Percentiles rank a stretch among this genome's conserved stretches.
Conservation (phyloP, 2,113 vertebrate genomes). For the Chroicocephalus ridibundus region DNA sequence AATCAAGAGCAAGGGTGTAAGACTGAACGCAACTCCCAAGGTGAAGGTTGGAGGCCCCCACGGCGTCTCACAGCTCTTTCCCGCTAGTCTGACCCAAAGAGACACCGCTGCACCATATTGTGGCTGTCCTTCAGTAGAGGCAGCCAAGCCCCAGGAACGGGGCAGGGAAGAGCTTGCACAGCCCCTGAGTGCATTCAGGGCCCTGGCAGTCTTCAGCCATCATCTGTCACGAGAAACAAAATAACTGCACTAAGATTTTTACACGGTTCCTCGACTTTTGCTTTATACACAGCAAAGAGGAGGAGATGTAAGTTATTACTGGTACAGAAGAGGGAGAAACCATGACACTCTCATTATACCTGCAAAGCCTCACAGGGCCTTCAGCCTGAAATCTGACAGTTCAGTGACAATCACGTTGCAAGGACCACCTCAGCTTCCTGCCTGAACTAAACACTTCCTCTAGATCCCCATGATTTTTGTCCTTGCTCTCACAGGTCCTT, state of each 20-base stretch:
- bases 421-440: background rate
- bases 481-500: background rate
- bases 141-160: background rate
- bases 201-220: background rate
- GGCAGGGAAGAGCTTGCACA: background rate
- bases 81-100: background rate
- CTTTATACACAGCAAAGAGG: background rate
- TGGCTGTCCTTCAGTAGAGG: background rate
- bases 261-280: accelerated
- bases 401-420: background rate
- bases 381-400: background rate
- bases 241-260: background rate
- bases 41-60: accelerated
- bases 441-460: background rate
- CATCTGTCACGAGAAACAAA: background rate
- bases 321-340: background rate
- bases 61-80: background rate
- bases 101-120: background rate
- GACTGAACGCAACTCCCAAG: background rate
- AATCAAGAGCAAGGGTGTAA: background rate
- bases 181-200: background rate
- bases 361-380: background rate
- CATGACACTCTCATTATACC: background rate
- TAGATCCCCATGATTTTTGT: background rate
- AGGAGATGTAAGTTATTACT: background rate